Conservation (phyloP, 2,113 vertebrate species). For the Paraplagusia blochii region DNA sequence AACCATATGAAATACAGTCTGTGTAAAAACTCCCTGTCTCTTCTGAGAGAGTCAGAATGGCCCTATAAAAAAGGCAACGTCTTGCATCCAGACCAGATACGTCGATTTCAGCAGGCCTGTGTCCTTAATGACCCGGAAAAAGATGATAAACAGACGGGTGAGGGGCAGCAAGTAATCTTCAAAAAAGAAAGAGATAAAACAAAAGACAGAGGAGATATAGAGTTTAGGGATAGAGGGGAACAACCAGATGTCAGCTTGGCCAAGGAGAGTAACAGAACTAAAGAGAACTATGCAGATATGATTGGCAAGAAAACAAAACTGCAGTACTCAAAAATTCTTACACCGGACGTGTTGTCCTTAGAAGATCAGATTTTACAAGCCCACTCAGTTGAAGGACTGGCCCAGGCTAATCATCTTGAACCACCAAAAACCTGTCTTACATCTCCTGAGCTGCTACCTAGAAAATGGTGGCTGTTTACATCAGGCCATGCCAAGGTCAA, state of each 20-base stretch:
- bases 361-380: constrained; percentile 76
- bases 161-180: constrained; percentile 31
- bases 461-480: constrained; percentile 84
- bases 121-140: constrained; percentile 32
- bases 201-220: constrained; percentile 50
- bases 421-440: constrained; percentile 78
- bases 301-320: constrained; percentile 73
- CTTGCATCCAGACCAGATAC: constrained; percentile 80
- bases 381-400: constrained; percentile 75
- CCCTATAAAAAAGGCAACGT: constrained; percentile 86
- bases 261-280: constrained; percentile 35
- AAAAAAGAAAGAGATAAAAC: constrained; percentile 72
- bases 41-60: constrained; percentile 93
- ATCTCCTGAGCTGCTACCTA: constrained; percentile 73
- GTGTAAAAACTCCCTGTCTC: constrained; percentile 95
- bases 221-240: constrained; percentile 39
- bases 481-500: constrained; percentile 68
- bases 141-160: constrained; percentile 53
- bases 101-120: constrained; percentile 75
- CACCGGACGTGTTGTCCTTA: constrained; percentile 81
- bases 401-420: constrained; percentile 81
- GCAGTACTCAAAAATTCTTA: constrained; percentile 78
- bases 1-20: constrained; percentile 99
- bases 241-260: neutral
- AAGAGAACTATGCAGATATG: constrained; percentile 34